These are phyloP conservation scores for Typhlichthys eigenmanni DNA, from an alignment of 2,797 vertebrate species.

Conservation along the genomic window DNA sequence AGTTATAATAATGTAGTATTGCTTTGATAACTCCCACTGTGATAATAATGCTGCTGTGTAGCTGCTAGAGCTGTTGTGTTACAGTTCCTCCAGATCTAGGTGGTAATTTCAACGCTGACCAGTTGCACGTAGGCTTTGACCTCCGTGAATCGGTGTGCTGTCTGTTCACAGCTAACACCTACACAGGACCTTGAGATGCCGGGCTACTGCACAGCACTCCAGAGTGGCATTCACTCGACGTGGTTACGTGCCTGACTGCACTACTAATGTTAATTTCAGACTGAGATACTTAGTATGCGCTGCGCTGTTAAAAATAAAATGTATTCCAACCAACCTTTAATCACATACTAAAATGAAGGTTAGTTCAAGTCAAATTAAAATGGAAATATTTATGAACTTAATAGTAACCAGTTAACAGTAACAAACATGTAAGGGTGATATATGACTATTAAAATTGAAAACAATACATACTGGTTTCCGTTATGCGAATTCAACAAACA, in stretches of 20 bases:
- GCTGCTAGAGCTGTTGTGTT: conserved; percentile 5
- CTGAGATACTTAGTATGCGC: conserved; percentile 14
- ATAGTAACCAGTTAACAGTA: no score
- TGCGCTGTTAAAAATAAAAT: conserved; percentile 31
- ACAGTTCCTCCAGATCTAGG: conserved; percentile 54
- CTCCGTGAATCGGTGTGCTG: conserved; percentile 32
- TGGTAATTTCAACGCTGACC: conserved; percentile 60
- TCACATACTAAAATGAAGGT: conserved; percentile 22
- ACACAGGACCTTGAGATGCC: conserved; percentile 59
- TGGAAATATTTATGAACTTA: conserved; percentile 18
- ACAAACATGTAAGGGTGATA: no score
- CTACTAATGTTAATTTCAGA: conserved; percentile 33
- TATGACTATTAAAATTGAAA: conserved; percentile 3
- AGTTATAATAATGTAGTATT: conserved; percentile 5
- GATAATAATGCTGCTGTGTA: background rate
- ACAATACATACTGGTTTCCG: conserved; percentile 6
- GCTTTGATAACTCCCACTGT: no score
- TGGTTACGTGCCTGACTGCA: conserved; percentile 38
- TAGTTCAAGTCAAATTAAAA: conserved; percentile 38
- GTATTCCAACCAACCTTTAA: conserved; percentile 17
- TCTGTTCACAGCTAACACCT: conserved; percentile 62
- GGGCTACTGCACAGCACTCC: conserved; percentile 34
- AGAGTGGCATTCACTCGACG: conserved; percentile 31
- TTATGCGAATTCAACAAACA: conserved; percentile 33
- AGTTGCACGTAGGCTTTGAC: conserved; percentile 56